These are phyloP conservation scores for Microhierax caerulescens DNA, from an alignment of 2,797 vertebrate genomes.

Conservation along the genomic window DNA sequence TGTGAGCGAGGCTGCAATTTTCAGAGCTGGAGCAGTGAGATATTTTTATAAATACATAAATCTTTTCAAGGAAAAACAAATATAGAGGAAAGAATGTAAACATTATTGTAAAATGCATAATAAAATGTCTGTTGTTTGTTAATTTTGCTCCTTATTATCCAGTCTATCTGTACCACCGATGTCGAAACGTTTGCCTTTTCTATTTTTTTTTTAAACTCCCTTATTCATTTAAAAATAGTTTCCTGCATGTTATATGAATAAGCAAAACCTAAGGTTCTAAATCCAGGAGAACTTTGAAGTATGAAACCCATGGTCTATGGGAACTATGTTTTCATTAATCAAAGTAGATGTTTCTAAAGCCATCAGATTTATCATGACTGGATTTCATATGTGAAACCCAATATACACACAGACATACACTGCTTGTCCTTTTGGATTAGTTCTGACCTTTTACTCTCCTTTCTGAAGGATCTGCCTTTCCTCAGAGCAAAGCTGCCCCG, in stretches of 20 bases:
- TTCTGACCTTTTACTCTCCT: constrained; percentile 68
- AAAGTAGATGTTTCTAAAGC: constrained; percentile 76
- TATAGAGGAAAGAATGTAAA: constrained; percentile 63
- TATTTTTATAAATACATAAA: constrained; percentile 69
- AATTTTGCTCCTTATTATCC: constrained; percentile 63
- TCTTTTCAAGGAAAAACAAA: constrained; percentile 65
- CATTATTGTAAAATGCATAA: constrained; percentile 67
- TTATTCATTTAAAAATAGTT: constrained; percentile 68
- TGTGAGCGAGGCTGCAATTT: not conserved
- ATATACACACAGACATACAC: constrained; percentile 70
- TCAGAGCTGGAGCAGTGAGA: constrained; percentile 39
- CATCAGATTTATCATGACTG: constrained; percentile 78
- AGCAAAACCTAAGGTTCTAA: constrained; percentile 58
- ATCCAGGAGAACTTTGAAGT: constrained; percentile 74
- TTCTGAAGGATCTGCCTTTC: constrained; percentile 64
- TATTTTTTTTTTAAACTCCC: not conserved
- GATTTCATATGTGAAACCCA: constrained; percentile 78
- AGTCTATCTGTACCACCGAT: constrained; percentile 47
- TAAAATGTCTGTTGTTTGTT: constrained; percentile 62
- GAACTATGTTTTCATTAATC: constrained; percentile 79
- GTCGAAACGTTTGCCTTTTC: constrained; percentile 16
- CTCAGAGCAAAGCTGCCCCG: constrained; percentile 50
- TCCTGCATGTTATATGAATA: constrained; percentile 56
- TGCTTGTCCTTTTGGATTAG: constrained; percentile 74
- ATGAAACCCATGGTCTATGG: constrained; percentile 66